phyloP scores from a whole-genome alignment of 2,797 vertebrate genomes.

The Pteronotus mesoamericanus region DNA sequence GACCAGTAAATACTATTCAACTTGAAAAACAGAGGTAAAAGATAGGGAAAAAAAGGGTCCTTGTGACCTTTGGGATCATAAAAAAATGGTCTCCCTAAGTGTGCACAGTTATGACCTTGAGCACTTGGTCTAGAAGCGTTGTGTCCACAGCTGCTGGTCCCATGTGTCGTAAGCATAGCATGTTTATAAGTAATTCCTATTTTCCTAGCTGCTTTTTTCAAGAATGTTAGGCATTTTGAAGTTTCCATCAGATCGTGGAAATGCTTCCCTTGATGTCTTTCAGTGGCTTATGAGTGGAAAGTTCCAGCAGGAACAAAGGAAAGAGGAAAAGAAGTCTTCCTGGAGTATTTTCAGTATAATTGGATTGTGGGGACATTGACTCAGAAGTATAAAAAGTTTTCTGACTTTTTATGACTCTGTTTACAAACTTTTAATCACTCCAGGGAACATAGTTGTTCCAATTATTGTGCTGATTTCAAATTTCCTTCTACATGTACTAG shows the following conservation, averaged over 20 bases:
- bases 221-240: background rate
- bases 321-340: background rate
- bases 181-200: background rate
- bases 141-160: background rate
- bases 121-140: background rate
- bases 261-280: background rate
- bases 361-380: constrained; percentile 57
- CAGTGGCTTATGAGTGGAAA: background rate
- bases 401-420: background rate
- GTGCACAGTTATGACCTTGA: background rate
- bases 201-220: background rate
- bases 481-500: background rate
- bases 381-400: constrained; percentile 56
- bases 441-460: constrained; percentile 17
- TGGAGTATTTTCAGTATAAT: constrained; percentile 40
- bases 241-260: background rate
- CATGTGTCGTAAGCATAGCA: background rate
- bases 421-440: constrained; percentile 66
- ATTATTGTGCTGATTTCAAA: background rate
- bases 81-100: background rate
- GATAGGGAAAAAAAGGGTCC: background rate
- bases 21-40: background rate
- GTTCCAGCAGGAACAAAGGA: background rate
- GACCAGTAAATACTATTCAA: background rate
- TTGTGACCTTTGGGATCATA: background rate